Conservation (phyloP, 2,113 vertebrate species). For the Phaethornis superciliosus region DNA sequence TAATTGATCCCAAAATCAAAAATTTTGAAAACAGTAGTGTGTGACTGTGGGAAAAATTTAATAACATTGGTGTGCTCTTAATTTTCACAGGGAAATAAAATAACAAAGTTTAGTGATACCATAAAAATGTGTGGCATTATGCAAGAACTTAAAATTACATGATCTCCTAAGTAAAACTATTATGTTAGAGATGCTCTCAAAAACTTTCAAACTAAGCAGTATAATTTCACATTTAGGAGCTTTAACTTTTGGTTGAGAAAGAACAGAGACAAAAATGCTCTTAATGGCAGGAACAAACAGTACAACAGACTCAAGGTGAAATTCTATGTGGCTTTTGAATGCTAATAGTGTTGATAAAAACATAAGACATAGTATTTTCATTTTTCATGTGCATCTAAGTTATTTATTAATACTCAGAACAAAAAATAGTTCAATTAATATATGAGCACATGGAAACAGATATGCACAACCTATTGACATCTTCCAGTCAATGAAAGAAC, state of each 20-base stretch:
- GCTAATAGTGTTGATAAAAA: constrained; percentile 37
- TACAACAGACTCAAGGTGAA: constrained; percentile 47
- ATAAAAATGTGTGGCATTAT: constrained; percentile 76
- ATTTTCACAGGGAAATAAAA: constrained; percentile 81
- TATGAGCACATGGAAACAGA: not conserved
- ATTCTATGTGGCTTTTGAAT: constrained; percentile 34
- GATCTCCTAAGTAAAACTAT: constrained; percentile 78
- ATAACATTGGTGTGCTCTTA: constrained; percentile 72
- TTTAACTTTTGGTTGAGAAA: constrained; percentile 65
- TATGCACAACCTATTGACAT: not conserved
- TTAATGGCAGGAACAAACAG: constrained; percentile 40
- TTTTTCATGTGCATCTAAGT: not conserved
- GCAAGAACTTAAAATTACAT: constrained; percentile 76
- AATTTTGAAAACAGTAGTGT: not conserved
- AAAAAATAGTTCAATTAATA: constrained; percentile 1
- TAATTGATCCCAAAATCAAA: not conserved
- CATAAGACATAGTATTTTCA: not conserved
- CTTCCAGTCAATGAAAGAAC: not conserved
- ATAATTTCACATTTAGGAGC: constrained; percentile 71
- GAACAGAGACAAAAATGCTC: constrained; percentile 52
- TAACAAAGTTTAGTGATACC: constrained; percentile 76
- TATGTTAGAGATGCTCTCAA: constrained; percentile 67
- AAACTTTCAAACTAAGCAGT: constrained; percentile 73
- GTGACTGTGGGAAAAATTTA: constrained; percentile 66
- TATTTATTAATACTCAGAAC: not conserved